Percentiles rank a stretch among this genome's conserved stretches.
Conservation (phyloP, 2,888 invertebrate genomes). For the Agrochola lota region DNA sequence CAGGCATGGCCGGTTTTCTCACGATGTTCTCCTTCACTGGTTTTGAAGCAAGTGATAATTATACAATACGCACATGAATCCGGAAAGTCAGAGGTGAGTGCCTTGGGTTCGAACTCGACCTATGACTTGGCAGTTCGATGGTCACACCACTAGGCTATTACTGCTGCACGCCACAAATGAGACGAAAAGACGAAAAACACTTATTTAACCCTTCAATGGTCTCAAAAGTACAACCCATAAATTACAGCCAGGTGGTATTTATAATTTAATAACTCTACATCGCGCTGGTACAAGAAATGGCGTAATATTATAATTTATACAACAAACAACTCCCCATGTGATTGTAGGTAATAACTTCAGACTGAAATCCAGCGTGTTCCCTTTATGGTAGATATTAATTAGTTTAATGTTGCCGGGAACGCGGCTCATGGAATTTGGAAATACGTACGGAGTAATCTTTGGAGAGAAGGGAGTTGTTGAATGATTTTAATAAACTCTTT, state of each 20-base stretch:
- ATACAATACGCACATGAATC: too few species aligned
- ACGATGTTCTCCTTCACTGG: too few species aligned
- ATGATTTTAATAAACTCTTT: neutral
- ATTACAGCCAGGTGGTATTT: constrained; percentile 35
- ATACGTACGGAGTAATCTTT: constrained; percentile 4
- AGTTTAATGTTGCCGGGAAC: constrained; percentile 37
- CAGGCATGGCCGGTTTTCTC: too few species aligned
- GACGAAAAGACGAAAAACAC: neutral
- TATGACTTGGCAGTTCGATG: too few species aligned
- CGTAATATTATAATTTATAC: constrained; percentile 43
- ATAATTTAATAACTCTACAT: constrained; percentile 45
- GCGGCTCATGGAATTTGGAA: constrained; percentile 30
- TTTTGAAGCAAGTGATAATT: too few species aligned
- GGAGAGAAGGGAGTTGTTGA: constrained; percentile 2
- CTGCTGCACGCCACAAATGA: too few species aligned
- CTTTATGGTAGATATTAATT: constrained; percentile 72
- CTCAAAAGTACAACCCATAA: neutral
- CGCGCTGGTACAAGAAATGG: constrained; percentile 29
- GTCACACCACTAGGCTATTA: too few species aligned
- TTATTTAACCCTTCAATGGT: constrained; percentile 8
- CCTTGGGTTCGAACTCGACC: too few species aligned
- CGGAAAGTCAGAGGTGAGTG: too few species aligned
- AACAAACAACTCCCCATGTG: constrained; percentile 56
- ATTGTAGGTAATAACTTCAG: constrained; percentile 66
- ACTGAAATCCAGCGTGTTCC: constrained; percentile 59